Evolutionary conservation across 2,113 vertebrate species (phyloP).

Genomic region (Zapornia atra): DNA sequence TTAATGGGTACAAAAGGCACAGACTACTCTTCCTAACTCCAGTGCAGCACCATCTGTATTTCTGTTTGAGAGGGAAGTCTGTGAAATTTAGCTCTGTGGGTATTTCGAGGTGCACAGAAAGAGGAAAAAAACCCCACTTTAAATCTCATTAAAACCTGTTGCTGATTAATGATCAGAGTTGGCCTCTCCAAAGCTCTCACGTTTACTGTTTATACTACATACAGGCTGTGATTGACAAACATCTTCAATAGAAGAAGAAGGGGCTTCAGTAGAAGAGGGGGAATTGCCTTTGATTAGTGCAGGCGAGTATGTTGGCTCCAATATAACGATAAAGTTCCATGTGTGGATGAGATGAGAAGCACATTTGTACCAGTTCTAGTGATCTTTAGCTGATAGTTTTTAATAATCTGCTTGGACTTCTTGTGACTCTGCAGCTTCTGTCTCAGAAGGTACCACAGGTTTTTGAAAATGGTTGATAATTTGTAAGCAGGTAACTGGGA

Average conservation of each 20-base stretch:
- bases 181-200: not conserved
- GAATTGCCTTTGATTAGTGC: not conserved
- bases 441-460: not conserved
- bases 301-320: not conserved
- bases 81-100: not conserved
- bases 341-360: not conserved
- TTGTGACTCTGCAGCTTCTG: not conserved
- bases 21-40: not conserved
- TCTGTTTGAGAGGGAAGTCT: not conserved
- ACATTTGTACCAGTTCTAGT: not conserved
- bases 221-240: not conserved
- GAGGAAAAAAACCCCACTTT: not conserved
- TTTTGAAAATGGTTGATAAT: not conserved
- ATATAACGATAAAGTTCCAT: not conserved
- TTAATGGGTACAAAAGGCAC: not conserved
- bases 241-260: not conserved
- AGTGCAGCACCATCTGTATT: not conserved
- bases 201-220: not conserved
- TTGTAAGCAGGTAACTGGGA: not conserved
- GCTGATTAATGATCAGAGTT: not conserved
- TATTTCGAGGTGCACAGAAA: not conserved
- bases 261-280: not conserved
- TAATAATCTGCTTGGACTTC: not conserved
- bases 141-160: not conserved
- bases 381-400: not conserved